Evolutionary conservation across 1,140 invertebrate genomes (phyloP).

Genomic region (Xylocopa sonorina): DNA sequence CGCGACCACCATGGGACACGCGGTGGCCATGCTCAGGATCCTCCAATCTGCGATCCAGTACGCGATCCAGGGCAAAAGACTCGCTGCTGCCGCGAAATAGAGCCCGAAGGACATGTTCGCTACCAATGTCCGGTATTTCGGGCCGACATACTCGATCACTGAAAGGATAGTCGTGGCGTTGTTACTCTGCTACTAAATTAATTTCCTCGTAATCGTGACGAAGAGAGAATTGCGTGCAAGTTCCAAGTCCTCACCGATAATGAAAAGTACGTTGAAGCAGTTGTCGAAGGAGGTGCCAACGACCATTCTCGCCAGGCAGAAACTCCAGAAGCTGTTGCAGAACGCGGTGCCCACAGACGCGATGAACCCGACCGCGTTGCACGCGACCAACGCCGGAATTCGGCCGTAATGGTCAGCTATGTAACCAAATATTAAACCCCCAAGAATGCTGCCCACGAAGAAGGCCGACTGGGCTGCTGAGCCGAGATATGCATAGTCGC

Average conservation of each 20-base stretch:
- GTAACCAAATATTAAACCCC: conserved; percentile 82
- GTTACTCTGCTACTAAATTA: background rate
- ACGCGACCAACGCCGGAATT: conserved; percentile 83
- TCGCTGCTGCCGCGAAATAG: conserved; percentile 91
- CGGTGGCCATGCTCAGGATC: conserved; percentile 87
- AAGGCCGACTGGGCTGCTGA: conserved; percentile 89
- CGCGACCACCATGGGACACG: conserved; percentile 87
- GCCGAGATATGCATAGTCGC: conserved; percentile 88
- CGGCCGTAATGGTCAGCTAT: conserved; percentile 83
- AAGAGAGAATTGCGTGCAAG: no score
- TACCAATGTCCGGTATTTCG: conserved; percentile 92
- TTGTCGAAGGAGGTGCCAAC: conserved; percentile 94
- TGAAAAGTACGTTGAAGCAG: conserved; percentile 96
- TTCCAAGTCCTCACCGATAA: conserved; percentile 92
- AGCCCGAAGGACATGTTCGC: conserved; percentile 95
- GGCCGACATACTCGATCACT: conserved; percentile 94
- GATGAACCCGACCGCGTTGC: conserved; percentile 89
- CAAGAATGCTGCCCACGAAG: conserved; percentile 81
- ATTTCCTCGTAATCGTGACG: no score
- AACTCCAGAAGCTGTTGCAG: conserved; percentile 88
- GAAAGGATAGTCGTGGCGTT: conserved; percentile 24
- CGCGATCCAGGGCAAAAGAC: conserved; percentile 91
- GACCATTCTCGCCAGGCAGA: conserved; percentile 89
- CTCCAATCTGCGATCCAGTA: conserved; percentile 90
- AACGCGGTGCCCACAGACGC: conserved; percentile 91